phyloP scores from a whole-genome alignment of 2,888 invertebrate genomes.

The Apamea sordens region DNA sequence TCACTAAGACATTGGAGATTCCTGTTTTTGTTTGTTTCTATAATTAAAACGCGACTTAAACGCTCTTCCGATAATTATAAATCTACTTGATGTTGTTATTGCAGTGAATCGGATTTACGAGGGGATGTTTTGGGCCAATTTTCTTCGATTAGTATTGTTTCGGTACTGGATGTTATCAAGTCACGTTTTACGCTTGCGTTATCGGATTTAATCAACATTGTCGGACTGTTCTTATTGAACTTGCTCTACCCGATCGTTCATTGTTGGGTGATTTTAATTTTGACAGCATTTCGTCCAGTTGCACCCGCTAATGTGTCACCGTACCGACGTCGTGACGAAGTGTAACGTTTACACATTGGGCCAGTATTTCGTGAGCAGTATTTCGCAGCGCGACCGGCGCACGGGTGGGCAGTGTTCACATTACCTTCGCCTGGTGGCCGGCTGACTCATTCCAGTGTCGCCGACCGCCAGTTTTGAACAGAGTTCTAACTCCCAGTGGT shows the following conservation, averaged over 20 bases:
- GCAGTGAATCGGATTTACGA: slow-evolving; percentile 76
- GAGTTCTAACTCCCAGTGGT: slow-evolving; percentile 79
- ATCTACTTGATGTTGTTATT: slow-evolving; percentile 81
- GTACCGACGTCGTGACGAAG: slow-evolving; percentile 52
- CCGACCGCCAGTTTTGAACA: slow-evolving; percentile 79
- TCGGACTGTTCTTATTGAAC: background rate
- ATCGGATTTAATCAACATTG: slow-evolving; percentile 36
- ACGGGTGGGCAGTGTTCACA: slow-evolving; percentile 79
- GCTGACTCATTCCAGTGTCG: slow-evolving; percentile 81
- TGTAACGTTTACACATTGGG: slow-evolving; percentile 55
- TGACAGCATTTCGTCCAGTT: slow-evolving; percentile 22
- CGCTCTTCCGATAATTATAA: slow-evolving; percentile 84
- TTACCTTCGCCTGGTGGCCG: slow-evolving; percentile 77
- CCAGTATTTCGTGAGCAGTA: slow-evolving; percentile 71
- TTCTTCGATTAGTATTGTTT: slow-evolving; percentile 71
- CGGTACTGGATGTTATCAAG: slow-evolving; percentile 46
- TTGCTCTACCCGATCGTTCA: slow-evolving; percentile 11
- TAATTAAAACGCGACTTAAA: slow-evolving; percentile 87
- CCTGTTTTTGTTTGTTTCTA: slow-evolving; percentile 87
- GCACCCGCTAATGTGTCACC: slow-evolving; percentile 41
- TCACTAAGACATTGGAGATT: slow-evolving; percentile 82
- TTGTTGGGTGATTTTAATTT: background rate
- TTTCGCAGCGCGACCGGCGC: slow-evolving; percentile 70
- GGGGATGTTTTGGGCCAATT: slow-evolving; percentile 71
- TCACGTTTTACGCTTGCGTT: slow-evolving; percentile 51